A percentile compares a stretch with the other conserved stretches of the same genome.
Conservation (phyloP, 2,113 vertebrate species). For the Oreochromis aureus region DNA sequence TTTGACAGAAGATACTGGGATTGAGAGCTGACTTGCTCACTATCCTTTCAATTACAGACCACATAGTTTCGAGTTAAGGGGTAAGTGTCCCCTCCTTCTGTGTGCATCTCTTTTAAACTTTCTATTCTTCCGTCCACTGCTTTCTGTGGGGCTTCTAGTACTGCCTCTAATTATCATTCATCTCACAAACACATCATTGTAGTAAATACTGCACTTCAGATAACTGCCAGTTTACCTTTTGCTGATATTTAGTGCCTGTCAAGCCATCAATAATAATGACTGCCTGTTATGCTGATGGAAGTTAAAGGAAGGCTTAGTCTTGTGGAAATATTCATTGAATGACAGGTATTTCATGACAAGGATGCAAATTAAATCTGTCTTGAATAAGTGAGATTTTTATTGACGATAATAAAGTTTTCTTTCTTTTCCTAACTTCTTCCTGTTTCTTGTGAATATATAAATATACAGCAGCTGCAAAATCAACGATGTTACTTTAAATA, state of each 20-base stretch:
- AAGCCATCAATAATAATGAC: constrained; percentile 33
- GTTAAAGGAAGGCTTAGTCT: not conserved
- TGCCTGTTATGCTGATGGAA: constrained; percentile 7
- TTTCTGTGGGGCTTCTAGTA: not conserved
- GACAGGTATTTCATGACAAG: not conserved
- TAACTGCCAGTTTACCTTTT: constrained; percentile 40
- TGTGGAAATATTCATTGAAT: constrained; percentile 8
- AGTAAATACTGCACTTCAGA: constrained; percentile 36
- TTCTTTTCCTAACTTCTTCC: not conserved
- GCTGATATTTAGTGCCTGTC: constrained; percentile 48
- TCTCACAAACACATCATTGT: not conserved
- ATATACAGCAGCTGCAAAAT: not conserved
- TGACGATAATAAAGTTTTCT: not conserved
- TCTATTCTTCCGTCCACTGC: constrained; percentile 2
- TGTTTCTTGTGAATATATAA: not conserved
- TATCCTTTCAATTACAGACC: constrained; percentile 56
- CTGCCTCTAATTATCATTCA: constrained; percentile 1
- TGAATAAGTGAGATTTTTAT: not conserved
- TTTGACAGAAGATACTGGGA: constrained; percentile 25
- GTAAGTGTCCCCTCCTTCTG: not conserved
- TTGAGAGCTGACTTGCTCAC: constrained; percentile 7
- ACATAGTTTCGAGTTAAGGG: not conserved
- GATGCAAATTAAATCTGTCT: constrained; percentile 15
- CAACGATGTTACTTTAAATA: not conserved
- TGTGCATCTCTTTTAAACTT: constrained; percentile 1